These are phyloP conservation scores for Sebastes steindachneri DNA, from an alignment of 2,797 vertebrate species.

Conservation along the genomic window DNA sequence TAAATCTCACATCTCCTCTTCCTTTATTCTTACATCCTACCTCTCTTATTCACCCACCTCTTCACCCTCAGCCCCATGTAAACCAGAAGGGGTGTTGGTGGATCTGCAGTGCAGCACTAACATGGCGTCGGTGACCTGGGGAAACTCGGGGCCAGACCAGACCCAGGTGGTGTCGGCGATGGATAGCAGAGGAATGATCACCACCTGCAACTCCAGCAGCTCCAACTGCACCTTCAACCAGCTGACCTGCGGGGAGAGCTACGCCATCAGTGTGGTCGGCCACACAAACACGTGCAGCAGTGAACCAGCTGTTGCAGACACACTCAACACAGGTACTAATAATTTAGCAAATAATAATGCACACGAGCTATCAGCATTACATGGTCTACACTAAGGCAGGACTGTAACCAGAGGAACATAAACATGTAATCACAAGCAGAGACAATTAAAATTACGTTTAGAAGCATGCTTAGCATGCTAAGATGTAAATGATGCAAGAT, in stretches of 20 bases:
- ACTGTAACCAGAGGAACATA: neutral
- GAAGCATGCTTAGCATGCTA: neutral
- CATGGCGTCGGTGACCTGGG: conserved; percentile 70
- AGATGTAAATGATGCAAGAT: too few relatives aligned
- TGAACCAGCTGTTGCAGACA: conserved; percentile 16
- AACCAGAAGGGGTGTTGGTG: conserved; percentile 50
- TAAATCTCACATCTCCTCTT: neutral
- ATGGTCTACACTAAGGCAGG: neutral
- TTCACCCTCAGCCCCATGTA: conserved; percentile 76
- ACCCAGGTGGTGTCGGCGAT: conserved; percentile 69
- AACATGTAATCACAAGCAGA: neutral
- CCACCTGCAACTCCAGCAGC: conserved; percentile 69
- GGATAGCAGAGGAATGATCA: conserved; percentile 48
- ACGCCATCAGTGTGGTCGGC: conserved; percentile 74
- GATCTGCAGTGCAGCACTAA: conserved; percentile 73
- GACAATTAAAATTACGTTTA: neutral
- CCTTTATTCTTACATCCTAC: neutral
- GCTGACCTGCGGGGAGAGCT: conserved; percentile 80
- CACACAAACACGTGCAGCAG: conserved; percentile 71
- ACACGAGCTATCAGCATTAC: neutral
- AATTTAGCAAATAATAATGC: neutral
- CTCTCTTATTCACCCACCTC: neutral
- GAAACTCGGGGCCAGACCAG: conserved; percentile 68
- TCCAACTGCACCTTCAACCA: conserved; percentile 74
- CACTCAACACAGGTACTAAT: conserved; percentile 71